A percentile compares a stretch with the other conserved stretches of the same genome.
phyloP scores from a whole-genome alignment of 2,797 vertebrate genomes.

The Lepus oiostolus region DNA sequence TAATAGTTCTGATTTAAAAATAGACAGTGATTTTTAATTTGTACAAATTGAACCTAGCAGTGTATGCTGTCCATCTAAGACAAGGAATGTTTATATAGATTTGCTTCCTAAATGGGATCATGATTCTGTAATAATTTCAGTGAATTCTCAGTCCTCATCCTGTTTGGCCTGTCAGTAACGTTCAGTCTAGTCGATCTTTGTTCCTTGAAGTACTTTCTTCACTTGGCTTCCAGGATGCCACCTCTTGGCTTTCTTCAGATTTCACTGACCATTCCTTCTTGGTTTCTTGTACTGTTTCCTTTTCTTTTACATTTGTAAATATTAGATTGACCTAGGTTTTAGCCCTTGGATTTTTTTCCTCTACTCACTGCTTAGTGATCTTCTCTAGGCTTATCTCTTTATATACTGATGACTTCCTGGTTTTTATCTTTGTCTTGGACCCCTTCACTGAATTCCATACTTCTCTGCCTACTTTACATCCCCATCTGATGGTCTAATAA shows the following conservation, averaged over 20 bases:
- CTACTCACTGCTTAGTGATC: constrained; percentile 42
- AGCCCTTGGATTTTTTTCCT: constrained; percentile 26
- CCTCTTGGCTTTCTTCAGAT: constrained; percentile 30
- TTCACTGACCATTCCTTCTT: neutral
- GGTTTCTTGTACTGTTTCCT: constrained; percentile 18
- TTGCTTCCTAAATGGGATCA: constrained; percentile 14
- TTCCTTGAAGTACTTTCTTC: constrained; percentile 3
- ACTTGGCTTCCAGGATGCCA: neutral
- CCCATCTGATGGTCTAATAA: constrained; percentile 9
- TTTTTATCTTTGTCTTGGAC: constrained; percentile 57
- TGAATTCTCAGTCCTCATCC: neutral
- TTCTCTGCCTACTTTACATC: constrained; percentile 12
- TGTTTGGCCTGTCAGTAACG: neutral
- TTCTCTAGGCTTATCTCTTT: constrained; percentile 39
- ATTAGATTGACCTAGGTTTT: constrained; percentile 21
- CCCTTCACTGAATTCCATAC: neutral
- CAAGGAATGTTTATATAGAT: constrained; percentile 13
- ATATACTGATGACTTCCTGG: neutral
- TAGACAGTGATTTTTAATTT: constrained; percentile 73
- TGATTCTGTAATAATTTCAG: neutral
- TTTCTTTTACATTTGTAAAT: constrained; percentile 59
- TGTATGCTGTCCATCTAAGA: constrained; percentile 34
- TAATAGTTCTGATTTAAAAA: constrained; percentile 80
- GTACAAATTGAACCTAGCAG: constrained; percentile 56
- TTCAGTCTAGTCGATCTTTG: constrained; percentile 1